Conservation (phyloP, 2,888 invertebrate genomes). For the Falcaria lacertinaria region DNA sequence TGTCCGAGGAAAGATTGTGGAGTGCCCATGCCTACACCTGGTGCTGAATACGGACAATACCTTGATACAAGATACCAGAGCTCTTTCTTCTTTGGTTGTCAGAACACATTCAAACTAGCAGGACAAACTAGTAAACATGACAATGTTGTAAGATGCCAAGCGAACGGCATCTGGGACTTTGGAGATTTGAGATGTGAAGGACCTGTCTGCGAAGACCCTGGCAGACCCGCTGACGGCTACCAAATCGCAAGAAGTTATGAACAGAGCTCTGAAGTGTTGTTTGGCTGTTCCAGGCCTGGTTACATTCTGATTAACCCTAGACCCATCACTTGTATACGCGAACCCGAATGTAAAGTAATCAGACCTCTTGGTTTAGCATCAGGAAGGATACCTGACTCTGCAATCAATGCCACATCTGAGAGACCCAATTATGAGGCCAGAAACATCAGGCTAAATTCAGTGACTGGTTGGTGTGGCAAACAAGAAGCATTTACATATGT, state of each 20-base stretch:
- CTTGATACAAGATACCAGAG: slow-evolving; percentile 94
- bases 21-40: slow-evolving; percentile 93
- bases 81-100: slow-evolving; percentile 97
- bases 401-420: slow-evolving; percentile 97
- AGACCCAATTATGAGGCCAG: slow-evolving; percentile 94
- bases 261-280: slow-evolving; percentile 93
- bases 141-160: slow-evolving; percentile 94
- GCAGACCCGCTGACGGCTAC: slow-evolving; percentile 94
- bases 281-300: slow-evolving; percentile 94
- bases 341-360: slow-evolving; percentile 96
- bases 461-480: slow-evolving; percentile 98
- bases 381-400: slow-evolving; percentile 95
- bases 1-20: slow-evolving; percentile 96
- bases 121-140: slow-evolving; percentile 95
- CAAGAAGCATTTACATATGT: slow-evolving; percentile 98
- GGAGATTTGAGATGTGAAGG: slow-evolving; percentile 97
- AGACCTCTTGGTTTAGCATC: slow-evolving; percentile 94
- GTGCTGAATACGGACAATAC: slow-evolving; percentile 94
- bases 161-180: slow-evolving; percentile 97
- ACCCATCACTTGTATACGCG: slow-evolving; percentile 93
- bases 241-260: slow-evolving; percentile 92
- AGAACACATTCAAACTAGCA: slow-evolving; percentile 95
- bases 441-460: slow-evolving; percentile 93
- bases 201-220: slow-evolving; percentile 97
- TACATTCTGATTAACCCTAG: slow-evolving; percentile 95